Base-by-base conservation (phyloP, 2,113 vertebrate species). In the Misgurnus mizolepis region DNA sequence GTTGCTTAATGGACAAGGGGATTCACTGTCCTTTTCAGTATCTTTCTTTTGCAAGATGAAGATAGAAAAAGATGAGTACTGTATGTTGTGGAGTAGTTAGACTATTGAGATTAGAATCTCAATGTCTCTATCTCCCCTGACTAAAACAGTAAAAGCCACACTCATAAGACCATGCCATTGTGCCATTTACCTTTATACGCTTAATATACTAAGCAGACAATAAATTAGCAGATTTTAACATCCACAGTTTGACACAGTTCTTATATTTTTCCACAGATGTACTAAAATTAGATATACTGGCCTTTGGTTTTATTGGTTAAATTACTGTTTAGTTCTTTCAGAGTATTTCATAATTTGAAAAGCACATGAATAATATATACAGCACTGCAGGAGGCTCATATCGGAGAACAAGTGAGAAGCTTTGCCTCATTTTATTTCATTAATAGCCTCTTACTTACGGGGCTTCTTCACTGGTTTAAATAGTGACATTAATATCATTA, bases 61-160 rank as follows among this genome's bases (percentile, higher is more conserved):
- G 69, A 84, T 47, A 55, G 39, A 76, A 49, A 78, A 65, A 62
- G 65, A 41, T 68, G 66, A 67, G 70, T 41, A 22, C 22, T 22
- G 22, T 22, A 75, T 74, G 73, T 82, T 55, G n/a, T 66, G 62
- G 67, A 81, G 69, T 58, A 78, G 22, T 22, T 22, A 22, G 43
- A 80, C 34, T 53, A 34, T 9, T 3, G 73, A 80, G 58, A 43
- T 61, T 8, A 47, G 50, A 34, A 62, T 0, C 5, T 58, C 0
- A 41, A 15, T 72, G 49, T 53, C 27, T 71, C 6, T 8, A 17
- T 41, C 15, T 71, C 34, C 5, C 15, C 68, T 55, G 50, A 71
- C 50, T n/a, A 71, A 71, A 10, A 56, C 6, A 27, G 11, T 68
- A 3, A 10, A 68, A 34, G 50, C 22, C 11, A 68, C 18, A 68